phyloP scores from a whole-genome alignment of 2,888 invertebrate genomes.

The Tetragnatha montana region DNA sequence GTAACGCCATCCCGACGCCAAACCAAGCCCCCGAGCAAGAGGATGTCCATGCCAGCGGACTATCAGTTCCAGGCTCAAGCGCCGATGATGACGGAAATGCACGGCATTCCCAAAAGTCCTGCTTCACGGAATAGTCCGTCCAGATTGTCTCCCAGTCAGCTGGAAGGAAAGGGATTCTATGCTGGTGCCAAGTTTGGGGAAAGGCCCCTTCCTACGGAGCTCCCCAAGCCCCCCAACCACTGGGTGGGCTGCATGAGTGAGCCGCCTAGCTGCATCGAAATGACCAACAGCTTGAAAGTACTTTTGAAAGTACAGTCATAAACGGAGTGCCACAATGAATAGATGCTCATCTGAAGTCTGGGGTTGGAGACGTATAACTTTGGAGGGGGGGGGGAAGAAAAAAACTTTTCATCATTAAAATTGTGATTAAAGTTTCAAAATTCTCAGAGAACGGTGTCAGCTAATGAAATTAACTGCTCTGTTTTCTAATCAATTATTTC shows the following conservation, averaged over 20 bases:
- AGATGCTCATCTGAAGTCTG: conserved; percentile 31
- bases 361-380: conserved; percentile 29
- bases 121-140: conserved; percentile 63
- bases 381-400: background rate
- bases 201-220: conserved; percentile 85
- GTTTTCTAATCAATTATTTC: background rate
- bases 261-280: conserved; percentile 62
- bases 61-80: conserved; percentile 34
- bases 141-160: conserved; percentile 65
- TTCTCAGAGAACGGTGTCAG: background rate
- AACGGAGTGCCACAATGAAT: conserved; percentile 48
- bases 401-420: background rate
- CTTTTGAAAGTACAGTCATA: conserved; percentile 70
- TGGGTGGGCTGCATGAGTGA: conserved; percentile 79
- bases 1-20: conserved; percentile 59
- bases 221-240: conserved; percentile 88
- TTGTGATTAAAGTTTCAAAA: no score
- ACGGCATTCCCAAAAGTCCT: conserved; percentile 49
- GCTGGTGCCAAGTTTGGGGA: conserved; percentile 90
- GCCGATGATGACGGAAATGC: conserved; percentile 33
- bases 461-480: background rate
- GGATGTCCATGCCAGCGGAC: conserved; percentile 24
- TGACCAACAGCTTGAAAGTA: conserved; percentile 68
- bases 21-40: conserved; percentile 9
- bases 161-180: conserved; percentile 72